Evolutionary conservation across 2,888 invertebrate genomes (phyloP).

Genomic region (Digitonthophagus gazella): DNA sequence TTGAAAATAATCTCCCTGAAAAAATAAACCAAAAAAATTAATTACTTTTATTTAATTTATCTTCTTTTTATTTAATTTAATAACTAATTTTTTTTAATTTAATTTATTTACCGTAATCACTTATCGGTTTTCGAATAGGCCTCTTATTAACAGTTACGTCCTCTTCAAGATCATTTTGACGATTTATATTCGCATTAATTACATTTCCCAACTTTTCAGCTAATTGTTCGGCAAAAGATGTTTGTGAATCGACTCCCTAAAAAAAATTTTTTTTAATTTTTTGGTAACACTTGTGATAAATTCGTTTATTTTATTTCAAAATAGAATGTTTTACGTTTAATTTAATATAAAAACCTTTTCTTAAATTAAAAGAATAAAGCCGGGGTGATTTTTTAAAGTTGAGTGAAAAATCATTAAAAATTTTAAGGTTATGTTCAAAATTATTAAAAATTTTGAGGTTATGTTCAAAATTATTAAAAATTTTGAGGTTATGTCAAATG

Average conservation of each 20-base stretch:
- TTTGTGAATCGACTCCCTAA: conserved; percentile 36
- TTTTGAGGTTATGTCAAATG: too few relatives aligned
- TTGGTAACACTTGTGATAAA: background rate
- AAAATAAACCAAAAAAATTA: conserved; percentile 24
- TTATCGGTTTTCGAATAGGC: conserved; percentile 44
- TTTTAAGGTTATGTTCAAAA: too few relatives aligned
- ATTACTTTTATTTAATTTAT: conserved; percentile 4
- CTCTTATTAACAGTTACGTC: conserved; percentile 52
- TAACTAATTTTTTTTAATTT: conserved; percentile 15
- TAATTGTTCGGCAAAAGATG: conserved; percentile 61
- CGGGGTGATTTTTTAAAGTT: too few relatives aligned
- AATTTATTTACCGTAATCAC: conserved; percentile 27
- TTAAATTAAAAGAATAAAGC: background rate
- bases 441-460: too few relatives aligned
- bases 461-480: too few relatives aligned
- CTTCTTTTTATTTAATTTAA: conserved; percentile 8
- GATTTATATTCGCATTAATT: conserved; percentile 28
- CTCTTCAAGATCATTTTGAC: conserved; percentile 23
- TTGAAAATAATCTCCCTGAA: conserved; percentile 51
- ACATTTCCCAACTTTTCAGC: conserved; percentile 59
- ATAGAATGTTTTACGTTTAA: too few relatives aligned
- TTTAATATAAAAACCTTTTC: too few relatives aligned
- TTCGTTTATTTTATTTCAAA: too few relatives aligned
- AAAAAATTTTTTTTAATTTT: conserved; percentile 15
- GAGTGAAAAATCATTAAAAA: too few relatives aligned